These are phyloP conservation scores for Troilus luridus DNA, from an alignment of 2,888 invertebrate species.

Conservation along the genomic window DNA sequence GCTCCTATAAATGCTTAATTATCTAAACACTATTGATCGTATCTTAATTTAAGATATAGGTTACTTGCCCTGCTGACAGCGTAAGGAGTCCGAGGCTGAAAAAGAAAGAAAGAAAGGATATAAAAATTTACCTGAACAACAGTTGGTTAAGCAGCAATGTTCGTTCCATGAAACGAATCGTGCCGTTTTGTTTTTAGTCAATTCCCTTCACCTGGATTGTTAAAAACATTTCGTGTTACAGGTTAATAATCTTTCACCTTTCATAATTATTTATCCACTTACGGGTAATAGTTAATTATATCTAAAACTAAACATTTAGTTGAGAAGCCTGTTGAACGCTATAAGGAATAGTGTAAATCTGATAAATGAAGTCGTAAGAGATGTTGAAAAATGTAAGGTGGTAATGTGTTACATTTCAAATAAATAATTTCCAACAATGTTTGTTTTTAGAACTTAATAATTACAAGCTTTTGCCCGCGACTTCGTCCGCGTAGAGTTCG, in stretches of 20 bases:
- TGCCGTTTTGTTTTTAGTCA: not conserved
- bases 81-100: conserved; percentile 17
- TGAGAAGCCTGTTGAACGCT: too few species aligned
- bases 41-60: not conserved
- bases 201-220: conserved; percentile 14
- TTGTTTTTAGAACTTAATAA: too few species aligned
- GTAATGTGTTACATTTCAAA: too few species aligned
- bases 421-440: too few species aligned
- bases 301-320: not conserved
- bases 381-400: too few species aligned
- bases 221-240: not conserved
- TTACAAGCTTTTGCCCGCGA: too few species aligned
- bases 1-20: too few species aligned
- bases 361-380: too few species aligned
- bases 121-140: not conserved
- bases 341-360: too few species aligned
- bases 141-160: not conserved
- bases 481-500: too few species aligned
- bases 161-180: conserved; percentile 2
- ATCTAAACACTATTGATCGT: not conserved
- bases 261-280: not conserved
- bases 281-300: not conserved
- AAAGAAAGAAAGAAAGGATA: not conserved
- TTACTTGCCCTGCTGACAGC: conserved; percentile 8
- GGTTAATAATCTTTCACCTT: conserved; percentile 1